Conservation (phyloP, 2,113 vertebrate genomes). For the Microtus pennsylvanicus region DNA sequence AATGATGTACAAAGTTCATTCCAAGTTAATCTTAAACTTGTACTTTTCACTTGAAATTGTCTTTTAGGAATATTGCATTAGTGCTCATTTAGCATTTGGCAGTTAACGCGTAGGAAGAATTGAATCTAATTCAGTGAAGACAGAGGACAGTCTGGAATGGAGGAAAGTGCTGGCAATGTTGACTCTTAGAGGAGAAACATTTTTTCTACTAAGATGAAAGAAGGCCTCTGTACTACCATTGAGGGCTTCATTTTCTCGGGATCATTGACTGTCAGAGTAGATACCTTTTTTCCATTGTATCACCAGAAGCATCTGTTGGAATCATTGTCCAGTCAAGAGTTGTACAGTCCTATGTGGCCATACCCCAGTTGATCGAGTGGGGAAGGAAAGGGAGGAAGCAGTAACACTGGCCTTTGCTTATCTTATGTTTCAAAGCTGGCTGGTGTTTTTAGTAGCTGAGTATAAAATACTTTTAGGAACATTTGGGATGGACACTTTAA, state of each 20-base stretch:
- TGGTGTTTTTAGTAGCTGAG: slow-evolving; percentile 72
- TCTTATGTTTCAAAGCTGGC: slow-evolving; percentile 34
- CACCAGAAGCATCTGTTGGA: slow-evolving; percentile 42
- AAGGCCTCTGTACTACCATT: not conserved
- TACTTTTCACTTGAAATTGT: slow-evolving; percentile 64
- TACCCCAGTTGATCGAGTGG: not conserved
- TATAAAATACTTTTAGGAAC: slow-evolving; percentile 70
- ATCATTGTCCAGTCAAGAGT: not conserved
- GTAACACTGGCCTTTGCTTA: not conserved
- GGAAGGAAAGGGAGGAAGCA: slow-evolving; percentile 27
- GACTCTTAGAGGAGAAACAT: slow-evolving; percentile 29
- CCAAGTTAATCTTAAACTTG: slow-evolving; percentile 57
- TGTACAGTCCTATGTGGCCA: not conserved
- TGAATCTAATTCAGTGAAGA: slow-evolving; percentile 41
- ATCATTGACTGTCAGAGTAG: slow-evolving; percentile 14
- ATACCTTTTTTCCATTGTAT: not conserved
- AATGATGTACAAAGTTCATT: slow-evolving; percentile 58
- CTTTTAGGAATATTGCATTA: slow-evolving; percentile 60
- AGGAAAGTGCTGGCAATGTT: not conserved
- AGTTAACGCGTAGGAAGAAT: slow-evolving; percentile 28
- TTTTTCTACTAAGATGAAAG: slow-evolving; percentile 1
- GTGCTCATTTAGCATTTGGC: slow-evolving; percentile 40
- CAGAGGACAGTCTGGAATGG: slow-evolving; percentile 34
- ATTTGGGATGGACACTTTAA: slow-evolving; percentile 82
- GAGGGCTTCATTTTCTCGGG: slow-evolving; percentile 48